phyloP scores from a whole-genome alignment of 2,797 vertebrate species.

The Sebastes matsubarae region DNA sequence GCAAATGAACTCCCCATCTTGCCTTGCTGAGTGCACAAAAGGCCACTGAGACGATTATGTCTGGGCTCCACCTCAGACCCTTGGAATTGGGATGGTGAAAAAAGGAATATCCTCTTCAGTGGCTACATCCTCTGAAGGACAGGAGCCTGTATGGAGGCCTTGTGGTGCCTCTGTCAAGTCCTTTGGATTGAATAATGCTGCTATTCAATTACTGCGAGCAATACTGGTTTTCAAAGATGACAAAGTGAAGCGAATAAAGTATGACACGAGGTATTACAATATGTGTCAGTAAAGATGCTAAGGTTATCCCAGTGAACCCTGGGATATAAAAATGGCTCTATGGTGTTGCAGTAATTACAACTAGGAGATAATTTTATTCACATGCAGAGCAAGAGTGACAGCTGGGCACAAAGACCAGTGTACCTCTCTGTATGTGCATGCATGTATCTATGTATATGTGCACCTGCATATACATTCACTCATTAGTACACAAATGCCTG shows the following conservation, averaged over 20 bases:
- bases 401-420: background rate
- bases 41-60: conserved; percentile 60
- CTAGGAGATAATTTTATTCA: background rate
- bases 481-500: conserved; percentile 34
- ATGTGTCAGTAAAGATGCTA: background rate
- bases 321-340: background rate
- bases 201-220: background rate
- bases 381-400: background rate
- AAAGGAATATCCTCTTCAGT: conserved; percentile 21
- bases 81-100: conserved; percentile 14
- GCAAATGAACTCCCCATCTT: conserved; percentile 72
- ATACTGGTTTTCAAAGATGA: background rate
- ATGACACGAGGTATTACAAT: background rate
- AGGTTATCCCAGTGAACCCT: background rate
- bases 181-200: background rate
- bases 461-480: conserved; percentile 13
- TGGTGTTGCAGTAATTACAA: background rate
- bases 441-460: background rate
- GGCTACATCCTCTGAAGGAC: conserved; percentile 23
- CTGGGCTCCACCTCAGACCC: conserved; percentile 36
- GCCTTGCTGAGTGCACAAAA: conserved; percentile 65
- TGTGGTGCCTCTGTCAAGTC: background rate
- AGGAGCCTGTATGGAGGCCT: background rate
- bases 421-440: background rate
- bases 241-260: background rate